Percentiles rank a stretch among this genome's conserved stretches.
Evolutionary conservation across 2,888 invertebrate species (phyloP).

Genomic region (Trissoscelio sp.): DNA sequence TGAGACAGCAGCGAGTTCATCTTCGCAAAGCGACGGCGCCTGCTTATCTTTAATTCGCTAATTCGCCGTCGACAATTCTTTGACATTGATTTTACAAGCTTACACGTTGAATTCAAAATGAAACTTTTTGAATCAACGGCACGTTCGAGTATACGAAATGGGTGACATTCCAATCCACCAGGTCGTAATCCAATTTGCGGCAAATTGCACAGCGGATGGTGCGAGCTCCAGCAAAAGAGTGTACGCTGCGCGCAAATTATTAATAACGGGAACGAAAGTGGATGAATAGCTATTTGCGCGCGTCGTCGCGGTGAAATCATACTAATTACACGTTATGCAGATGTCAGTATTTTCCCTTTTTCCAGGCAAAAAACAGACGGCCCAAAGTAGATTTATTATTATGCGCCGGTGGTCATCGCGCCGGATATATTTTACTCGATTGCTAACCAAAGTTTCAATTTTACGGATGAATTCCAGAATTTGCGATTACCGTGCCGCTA

Average conservation of each 20-base stretch:
- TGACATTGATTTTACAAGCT: slow-evolving; percentile 45
- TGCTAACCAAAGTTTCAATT: slow-evolving; percentile 48
- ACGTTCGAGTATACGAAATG: slow-evolving; percentile 39
- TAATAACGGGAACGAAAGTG: slow-evolving; percentile 73
- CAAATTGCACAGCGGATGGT: slow-evolving; percentile 73
- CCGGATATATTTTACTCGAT: slow-evolving; percentile 30
- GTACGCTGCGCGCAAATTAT: slow-evolving; percentile 71
- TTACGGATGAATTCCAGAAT: slow-evolving; percentile 40
- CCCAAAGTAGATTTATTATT: slow-evolving; percentile 45
- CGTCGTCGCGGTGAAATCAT: slow-evolving; percentile 66
- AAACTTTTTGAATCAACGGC: slow-evolving; percentile 43
- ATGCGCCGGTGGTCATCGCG: slow-evolving; percentile 18
- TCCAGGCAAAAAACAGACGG: slow-evolving; percentile 23
- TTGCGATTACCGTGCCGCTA: slow-evolving; percentile 17
- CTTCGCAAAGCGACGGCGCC: not conserved
- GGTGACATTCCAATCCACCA: slow-evolving; percentile 43
- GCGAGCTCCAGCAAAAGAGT: slow-evolving; percentile 47
- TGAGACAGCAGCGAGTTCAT: not conserved
- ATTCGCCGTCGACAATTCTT: slow-evolving; percentile 40
- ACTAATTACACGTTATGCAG: slow-evolving; percentile 63
- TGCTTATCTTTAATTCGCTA: slow-evolving; percentile 34
- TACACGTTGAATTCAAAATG: slow-evolving; percentile 33
- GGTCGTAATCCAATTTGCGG: slow-evolving; percentile 72
- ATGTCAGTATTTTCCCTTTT: slow-evolving; percentile 32
- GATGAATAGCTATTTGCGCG: slow-evolving; percentile 74